Evolutionary conservation across 2,888 invertebrate genomes (phyloP).

Genomic region (Rhingia rostrata): DNA sequence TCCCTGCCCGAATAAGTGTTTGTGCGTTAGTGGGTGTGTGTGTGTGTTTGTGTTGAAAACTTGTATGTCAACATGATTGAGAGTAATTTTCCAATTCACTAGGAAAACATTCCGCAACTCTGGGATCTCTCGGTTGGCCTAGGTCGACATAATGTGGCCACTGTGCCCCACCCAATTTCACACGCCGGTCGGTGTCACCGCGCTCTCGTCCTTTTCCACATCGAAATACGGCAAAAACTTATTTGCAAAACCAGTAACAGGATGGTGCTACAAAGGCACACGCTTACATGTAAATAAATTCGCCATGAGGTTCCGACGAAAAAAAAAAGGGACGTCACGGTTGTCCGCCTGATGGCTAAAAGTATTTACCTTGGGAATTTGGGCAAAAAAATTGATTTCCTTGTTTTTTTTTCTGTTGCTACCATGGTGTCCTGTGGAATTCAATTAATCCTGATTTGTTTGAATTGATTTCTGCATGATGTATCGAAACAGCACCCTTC

Average conservation of each 20-base stretch:
- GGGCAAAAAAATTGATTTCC: slow-evolving; percentile 11
- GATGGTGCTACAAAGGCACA: background rate
- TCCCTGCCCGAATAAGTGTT: background rate
- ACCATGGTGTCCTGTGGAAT: slow-evolving; percentile 40
- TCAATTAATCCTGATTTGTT: slow-evolving; percentile 71
- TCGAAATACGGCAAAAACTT: slow-evolving; percentile 1
- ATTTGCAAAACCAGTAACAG: background rate
- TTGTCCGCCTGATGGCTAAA: background rate
- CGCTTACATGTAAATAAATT: slow-evolving; percentile 49
- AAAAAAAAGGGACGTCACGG: background rate
- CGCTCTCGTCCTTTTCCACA: too few species aligned
- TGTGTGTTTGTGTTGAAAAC: slow-evolving; percentile 32
- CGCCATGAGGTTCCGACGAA: background rate
- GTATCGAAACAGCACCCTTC: background rate
- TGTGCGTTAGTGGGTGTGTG: slow-evolving; percentile 5
- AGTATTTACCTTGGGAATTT: slow-evolving; percentile 29
- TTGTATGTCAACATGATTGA: slow-evolving; percentile 76
- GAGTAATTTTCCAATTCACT: slow-evolving; percentile 77
- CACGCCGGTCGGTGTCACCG: slow-evolving; percentile 14
- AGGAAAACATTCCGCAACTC: slow-evolving; percentile 71
- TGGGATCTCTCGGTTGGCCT: slow-evolving; percentile 30
- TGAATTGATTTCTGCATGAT: slow-evolving; percentile 52
- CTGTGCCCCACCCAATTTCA: slow-evolving; percentile 14
- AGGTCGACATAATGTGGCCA: slow-evolving; percentile 3
- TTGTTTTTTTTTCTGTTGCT: background rate